phyloP scores from a whole-genome alignment of 2,888 invertebrate genomes.

The Portevinia maculata region DNA sequence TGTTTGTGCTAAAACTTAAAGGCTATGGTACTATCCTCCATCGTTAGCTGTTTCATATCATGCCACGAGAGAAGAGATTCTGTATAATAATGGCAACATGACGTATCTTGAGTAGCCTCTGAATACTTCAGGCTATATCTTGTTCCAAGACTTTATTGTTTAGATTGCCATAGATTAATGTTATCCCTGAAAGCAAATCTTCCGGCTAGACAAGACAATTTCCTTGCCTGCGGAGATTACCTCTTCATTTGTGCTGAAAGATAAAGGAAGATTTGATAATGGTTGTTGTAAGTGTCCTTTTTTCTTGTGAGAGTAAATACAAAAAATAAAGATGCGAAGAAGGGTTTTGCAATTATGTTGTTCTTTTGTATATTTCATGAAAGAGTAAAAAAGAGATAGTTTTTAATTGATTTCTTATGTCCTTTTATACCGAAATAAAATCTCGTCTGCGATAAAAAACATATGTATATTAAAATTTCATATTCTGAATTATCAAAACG shows the following conservation, averaged over 20 bases:
- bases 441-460: neutral
- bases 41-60: slow-evolving; percentile 43
- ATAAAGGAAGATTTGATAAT: slow-evolving; percentile 73
- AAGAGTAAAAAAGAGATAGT: slow-evolving; percentile 36
- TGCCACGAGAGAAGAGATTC: slow-evolving; percentile 30
- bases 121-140: slow-evolving; percentile 66
- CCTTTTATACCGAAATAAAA: slow-evolving; percentile 6
- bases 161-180: slow-evolving; percentile 74
- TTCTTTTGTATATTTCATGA: slow-evolving; percentile 45
- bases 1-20: slow-evolving; percentile 64
- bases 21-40: neutral
- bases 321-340: slow-evolving; percentile 9
- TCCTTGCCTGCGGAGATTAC: slow-evolving; percentile 72
- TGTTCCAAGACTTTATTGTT: slow-evolving; percentile 69
- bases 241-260: slow-evolving; percentile 69
- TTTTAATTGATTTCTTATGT: slow-evolving; percentile 66
- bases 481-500: no score
- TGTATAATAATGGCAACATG: slow-evolving; percentile 48
- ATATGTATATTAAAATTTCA: no score
- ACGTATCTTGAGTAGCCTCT: slow-evolving; percentile 68
- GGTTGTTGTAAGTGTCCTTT: slow-evolving; percentile 64
- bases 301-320: slow-evolving; percentile 15
- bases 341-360: slow-evolving; percentile 42
- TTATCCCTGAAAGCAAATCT: slow-evolving; percentile 73
- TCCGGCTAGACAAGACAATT: slow-evolving; percentile 72